These are phyloP conservation scores for Anticlea derivata DNA, from an alignment of 2,888 invertebrate genomes.

Conservation along the genomic window DNA sequence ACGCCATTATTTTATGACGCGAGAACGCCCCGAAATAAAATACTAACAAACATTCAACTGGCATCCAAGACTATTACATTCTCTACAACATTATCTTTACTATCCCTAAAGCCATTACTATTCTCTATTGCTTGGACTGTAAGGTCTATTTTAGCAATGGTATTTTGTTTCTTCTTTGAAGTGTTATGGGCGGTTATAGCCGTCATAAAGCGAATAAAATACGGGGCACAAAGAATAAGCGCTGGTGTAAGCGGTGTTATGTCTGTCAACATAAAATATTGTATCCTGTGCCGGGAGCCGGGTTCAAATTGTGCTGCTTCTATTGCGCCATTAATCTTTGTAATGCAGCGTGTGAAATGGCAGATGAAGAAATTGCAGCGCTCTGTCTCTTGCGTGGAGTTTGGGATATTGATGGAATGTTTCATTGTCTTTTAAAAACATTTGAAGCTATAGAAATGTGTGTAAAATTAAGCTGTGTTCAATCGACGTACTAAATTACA, in stretches of 20 bases:
- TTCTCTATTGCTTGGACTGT: conserved; percentile 33
- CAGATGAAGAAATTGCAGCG: conserved; percentile 68
- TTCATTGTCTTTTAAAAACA: conserved; percentile 8
- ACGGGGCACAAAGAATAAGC: conserved; percentile 83
- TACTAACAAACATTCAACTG: conserved; percentile 82
- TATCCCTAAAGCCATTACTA: conserved; percentile 17
- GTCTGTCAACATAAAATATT: conserved; percentile 84
- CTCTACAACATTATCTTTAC: conserved; percentile 45
- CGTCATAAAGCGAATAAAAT: conserved; percentile 84
- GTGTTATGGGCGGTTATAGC: conserved; percentile 53
- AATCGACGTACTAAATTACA: no score
- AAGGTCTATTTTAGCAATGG: conserved; percentile 46
- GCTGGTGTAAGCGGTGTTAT: conserved; percentile 82
- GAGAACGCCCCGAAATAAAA: conserved; percentile 82
- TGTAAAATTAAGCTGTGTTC: no score
- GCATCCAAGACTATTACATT: conserved; percentile 81
- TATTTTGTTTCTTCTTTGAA: conserved; percentile 31
- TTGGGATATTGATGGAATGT: conserved; percentile 31
- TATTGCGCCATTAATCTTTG: conserved; percentile 78
- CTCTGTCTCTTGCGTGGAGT: conserved; percentile 51
- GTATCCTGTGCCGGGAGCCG: conserved; percentile 77
- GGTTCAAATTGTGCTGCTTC: conserved; percentile 76
- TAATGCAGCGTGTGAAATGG: conserved; percentile 73
- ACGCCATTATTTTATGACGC: conserved; percentile 82
- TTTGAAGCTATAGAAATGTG: neutral